Evolutionary conservation across 2,113 vertebrate genomes (phyloP).

Genomic region (Oceanites oceanicus): DNA sequence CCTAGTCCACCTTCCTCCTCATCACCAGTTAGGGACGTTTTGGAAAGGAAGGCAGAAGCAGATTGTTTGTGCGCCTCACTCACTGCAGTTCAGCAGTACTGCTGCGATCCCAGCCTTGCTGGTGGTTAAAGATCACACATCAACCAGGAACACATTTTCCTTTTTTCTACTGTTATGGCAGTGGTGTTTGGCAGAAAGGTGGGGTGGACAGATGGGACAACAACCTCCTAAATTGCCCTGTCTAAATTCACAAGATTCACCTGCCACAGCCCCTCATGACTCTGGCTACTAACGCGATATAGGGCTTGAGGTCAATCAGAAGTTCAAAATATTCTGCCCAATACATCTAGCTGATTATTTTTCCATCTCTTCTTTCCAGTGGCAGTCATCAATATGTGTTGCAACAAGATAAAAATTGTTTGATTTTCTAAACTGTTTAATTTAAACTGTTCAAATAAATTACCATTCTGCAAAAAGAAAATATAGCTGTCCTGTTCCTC

Average conservation of each 20-base stretch:
- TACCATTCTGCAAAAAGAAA: background rate
- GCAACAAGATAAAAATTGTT: background rate
- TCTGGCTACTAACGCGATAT: background rate
- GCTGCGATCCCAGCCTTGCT: background rate
- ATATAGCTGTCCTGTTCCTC: background rate
- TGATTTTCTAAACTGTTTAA: background rate
- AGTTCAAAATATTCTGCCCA: background rate
- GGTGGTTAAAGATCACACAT: background rate
- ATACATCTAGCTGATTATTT: background rate
- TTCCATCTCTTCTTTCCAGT: background rate
- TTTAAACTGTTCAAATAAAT: background rate
- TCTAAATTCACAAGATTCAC: background rate
- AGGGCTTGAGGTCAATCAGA: background rate
- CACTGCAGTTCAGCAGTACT: background rate
- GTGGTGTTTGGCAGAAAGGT: background rate
- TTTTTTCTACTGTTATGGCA: background rate
- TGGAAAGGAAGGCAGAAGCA: background rate
- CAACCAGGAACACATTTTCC: background rate
- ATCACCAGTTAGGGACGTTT: background rate
- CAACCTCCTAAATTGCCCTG: background rate
- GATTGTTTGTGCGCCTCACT: background rate
- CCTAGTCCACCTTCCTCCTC: background rate
- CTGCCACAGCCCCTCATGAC: background rate
- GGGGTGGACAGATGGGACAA: background rate
- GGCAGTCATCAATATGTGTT: background rate